Evolutionary conservation across 2,888 invertebrate species (phyloP).

Genomic region (Lasius platythorax): DNA sequence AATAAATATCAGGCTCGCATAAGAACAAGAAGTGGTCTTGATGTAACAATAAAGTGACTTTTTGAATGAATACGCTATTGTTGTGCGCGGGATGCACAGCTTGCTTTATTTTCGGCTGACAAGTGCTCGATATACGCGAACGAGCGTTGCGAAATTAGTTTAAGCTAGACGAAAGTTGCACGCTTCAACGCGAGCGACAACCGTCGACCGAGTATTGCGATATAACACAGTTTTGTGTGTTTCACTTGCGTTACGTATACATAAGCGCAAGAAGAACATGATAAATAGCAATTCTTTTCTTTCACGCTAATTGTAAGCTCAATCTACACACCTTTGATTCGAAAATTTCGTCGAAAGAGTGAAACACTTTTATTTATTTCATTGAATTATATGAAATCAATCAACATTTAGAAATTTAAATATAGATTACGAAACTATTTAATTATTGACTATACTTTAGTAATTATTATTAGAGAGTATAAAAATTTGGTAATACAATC

Average conservation of each 20-base stretch:
- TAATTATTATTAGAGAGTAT: background rate
- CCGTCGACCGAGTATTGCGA: conserved; percentile 15
- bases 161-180: conserved; percentile 47
- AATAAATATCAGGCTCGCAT: background rate
- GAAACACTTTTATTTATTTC: background rate
- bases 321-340: no score
- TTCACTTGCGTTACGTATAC: conserved; percentile 1
- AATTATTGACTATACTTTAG: background rate
- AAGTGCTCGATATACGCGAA: conserved; percentile 15
- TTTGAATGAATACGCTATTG: conserved; percentile 15
- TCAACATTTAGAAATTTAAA: background rate
- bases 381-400: background rate
- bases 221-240: background rate
- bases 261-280: background rate
- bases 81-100: conserved; percentile 28
- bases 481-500: background rate
- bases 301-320: background rate
- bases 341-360: background rate
- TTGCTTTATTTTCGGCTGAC: conserved; percentile 45
- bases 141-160: conserved; percentile 37
- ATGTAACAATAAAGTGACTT: conserved; percentile 18
- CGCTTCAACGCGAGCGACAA: conserved; percentile 32
- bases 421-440: background rate
- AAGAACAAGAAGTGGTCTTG: background rate
- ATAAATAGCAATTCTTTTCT: conserved; percentile 26